phyloP scores from a whole-genome alignment of 1,140 invertebrate species.

The Heliothis subflexa region DNA sequence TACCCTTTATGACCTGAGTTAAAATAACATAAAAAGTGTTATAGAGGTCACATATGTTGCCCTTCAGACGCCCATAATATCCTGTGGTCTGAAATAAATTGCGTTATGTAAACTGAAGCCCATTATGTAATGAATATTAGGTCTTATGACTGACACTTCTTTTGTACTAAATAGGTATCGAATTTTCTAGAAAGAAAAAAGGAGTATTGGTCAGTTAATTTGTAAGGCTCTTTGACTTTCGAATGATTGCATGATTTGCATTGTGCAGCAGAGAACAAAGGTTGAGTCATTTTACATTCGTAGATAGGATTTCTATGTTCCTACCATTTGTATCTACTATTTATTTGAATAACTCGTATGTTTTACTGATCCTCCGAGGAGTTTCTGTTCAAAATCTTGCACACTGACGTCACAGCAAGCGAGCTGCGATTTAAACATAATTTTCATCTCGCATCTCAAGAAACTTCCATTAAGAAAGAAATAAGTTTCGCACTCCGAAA shows the following conservation, averaged over 20 bases:
- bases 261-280: no score
- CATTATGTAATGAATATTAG: conserved; percentile 13
- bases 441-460: conserved; percentile 17
- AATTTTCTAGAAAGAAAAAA: no score
- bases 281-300: no score
- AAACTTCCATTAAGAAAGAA: conserved; percentile 40
- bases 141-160: neutral
- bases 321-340: neutral
- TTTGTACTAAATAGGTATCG: neutral
- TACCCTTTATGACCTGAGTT: conserved; percentile 35
- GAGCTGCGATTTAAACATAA: conserved; percentile 27
- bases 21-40: conserved; percentile 46
- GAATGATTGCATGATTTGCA: no score
- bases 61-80: conserved; percentile 36
- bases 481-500: conserved; percentile 35
- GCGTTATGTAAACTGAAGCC: conserved; percentile 12
- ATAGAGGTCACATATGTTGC: conserved; percentile 39
- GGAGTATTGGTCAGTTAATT: no score
- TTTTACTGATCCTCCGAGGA: neutral
- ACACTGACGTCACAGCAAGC: neutral
- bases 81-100: conserved; percentile 36
- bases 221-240: no score
- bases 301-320: no score
- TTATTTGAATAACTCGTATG: neutral
- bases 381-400: neutral